Percentiles rank a stretch among this genome's conserved stretches.
Evolutionary conservation across 2,888 invertebrate species (phyloP).

Genomic region (Cordilura impudica): DNA sequence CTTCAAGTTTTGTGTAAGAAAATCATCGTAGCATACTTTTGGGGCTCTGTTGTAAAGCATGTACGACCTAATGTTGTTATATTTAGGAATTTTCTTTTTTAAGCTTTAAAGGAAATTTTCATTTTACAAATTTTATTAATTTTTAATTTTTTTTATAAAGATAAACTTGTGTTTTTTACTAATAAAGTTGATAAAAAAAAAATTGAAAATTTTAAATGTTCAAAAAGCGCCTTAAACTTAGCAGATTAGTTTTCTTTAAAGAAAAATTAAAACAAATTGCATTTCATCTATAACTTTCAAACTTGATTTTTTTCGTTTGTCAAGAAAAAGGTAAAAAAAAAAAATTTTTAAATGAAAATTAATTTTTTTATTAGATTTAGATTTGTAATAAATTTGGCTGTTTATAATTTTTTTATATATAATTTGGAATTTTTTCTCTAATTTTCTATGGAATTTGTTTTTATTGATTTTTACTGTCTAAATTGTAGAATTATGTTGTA

Average conservation of each 20-base stretch:
- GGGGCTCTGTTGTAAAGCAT: constrained; percentile 62
- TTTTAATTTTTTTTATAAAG: background rate
- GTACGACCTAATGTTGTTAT: constrained; percentile 42
- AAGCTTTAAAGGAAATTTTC: constrained; percentile 44
- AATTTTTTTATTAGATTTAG: background rate
- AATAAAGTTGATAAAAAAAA: background rate
- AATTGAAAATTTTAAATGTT: background rate
- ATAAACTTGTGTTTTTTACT: constrained; percentile 6
- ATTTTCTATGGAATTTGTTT: background rate
- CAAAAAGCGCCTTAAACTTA: constrained; percentile 50
- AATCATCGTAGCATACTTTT: constrained; percentile 58
- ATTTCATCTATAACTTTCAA: background rate
- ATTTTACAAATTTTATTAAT: constrained; percentile 49
- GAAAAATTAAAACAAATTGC: background rate
- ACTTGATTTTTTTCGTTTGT: background rate
- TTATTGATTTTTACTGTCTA: background rate
- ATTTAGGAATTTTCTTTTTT: constrained; percentile 15
- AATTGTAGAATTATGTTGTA: background rate
- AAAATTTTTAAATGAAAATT: background rate
- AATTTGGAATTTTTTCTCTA: background rate
- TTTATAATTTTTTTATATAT: background rate
- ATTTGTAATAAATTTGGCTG: background rate
- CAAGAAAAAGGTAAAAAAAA: too few species aligned
- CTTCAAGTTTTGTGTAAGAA: constrained; percentile 25
- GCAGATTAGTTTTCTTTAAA: background rate